Base-by-base conservation (phyloP, 2,797 vertebrate species). In the Phrynocephalus vlangalii region DNA sequence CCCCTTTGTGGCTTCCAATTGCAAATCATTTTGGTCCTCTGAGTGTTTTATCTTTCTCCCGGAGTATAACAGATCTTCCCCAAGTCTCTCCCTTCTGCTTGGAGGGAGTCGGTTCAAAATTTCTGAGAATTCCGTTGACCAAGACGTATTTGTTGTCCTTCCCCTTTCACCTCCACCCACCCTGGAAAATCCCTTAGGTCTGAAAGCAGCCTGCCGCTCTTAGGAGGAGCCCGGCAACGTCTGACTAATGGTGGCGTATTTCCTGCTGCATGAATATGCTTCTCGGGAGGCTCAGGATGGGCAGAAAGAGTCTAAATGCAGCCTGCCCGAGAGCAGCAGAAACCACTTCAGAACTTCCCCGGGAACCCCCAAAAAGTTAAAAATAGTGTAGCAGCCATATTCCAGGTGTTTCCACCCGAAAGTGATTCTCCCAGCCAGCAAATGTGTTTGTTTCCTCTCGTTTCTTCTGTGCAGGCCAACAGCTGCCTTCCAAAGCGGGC, bases 401-500 rank as follows among this genome's bases (percentile, higher is more conserved):
- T 71, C 30, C 50, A 73, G 72, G 28, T 38, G 24, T 50, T 63
- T 24, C 56, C 28, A 48, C 10, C 28, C 52, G 3, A 24, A 52
- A 24, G 10, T 6, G 6, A 33, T 87, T 60, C 13, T 80, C 75
- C 60, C 63, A 30, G 30, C 50, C 66, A 52, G 30, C 9, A 38
- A 7, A 28, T 52, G 66, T 28, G 13, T 50, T 67, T 75, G 8
- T 8, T 71, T 85, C 63, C 76, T 28, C 80, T 66, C 0, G 38
- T 68, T 0, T 85, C 90, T 90, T 88, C 77, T 60, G 44, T n/a
- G 15, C 60, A 56, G 9, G 13, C 52, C 86, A 82, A 92, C 76
- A 72, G 82, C 81, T 90, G 87, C 89, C 56, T 85, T 85, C 79
- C 66, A 83, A 86, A 87, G 76, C 85, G 92, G 92, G 92, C 92